A percentile compares a stretch with the other conserved stretches of the same genome.
These are phyloP conservation scores for fruit fly (Drosophila melanogaster) DNA, from an alignment of 1,140 invertebrate species.

Conservation along the genomic window Release_6_plus_ISO1_MT NT_033779.5:21932501-21933000, in stretches of 20 bases:
- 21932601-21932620: not conserved
- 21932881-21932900: not conserved
- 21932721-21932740: not conserved
- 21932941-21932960: slow-evolving; percentile 81
- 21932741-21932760: too few relatives aligned
- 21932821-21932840: slow-evolving; percentile 19
- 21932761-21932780: too few relatives aligned
- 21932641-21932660: not conserved
- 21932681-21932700: not conserved
- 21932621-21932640: not conserved
- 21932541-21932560: slow-evolving; percentile 28
- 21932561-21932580: slow-evolving; percentile 27
- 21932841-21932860: slow-evolving; percentile 45
- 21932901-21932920: slow-evolving; percentile 73
- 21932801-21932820: not conserved
- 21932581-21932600: slow-evolving; percentile 1
- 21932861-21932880: slow-evolving; percentile 54
- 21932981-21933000: slow-evolving; percentile 68
- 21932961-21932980: slow-evolving; percentile 81
- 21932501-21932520: slow-evolving; percentile 54
- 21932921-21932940: slow-evolving; percentile 77
- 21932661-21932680: not conserved
- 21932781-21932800: too few relatives aligned
- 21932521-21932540: slow-evolving; percentile 64
- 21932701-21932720: too few relatives aligned